Percentiles rank a stretch among this genome's conserved stretches.
Evolutionary conservation across 2,888 invertebrate genomes (phyloP).

Genomic region (Galerucella pusilla): DNA sequence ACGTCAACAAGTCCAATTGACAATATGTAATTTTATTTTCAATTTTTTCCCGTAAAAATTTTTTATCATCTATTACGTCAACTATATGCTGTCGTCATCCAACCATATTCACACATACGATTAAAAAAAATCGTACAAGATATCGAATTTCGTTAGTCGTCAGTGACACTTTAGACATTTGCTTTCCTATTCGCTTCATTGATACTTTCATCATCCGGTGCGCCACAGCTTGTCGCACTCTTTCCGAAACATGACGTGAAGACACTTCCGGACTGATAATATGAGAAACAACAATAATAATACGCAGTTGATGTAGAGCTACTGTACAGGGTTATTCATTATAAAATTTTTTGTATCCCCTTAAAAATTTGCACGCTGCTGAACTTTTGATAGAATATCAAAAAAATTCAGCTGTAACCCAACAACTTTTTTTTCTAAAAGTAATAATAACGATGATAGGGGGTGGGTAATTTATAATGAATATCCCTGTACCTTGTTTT

Average conservation of each 20-base stretch:
- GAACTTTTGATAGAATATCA: no score
- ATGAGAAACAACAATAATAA: background rate
- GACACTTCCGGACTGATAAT: slow-evolving; percentile 7
- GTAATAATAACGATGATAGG: no score
- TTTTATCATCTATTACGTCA: background rate
- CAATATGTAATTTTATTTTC: background rate
- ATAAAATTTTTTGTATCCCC: no score
- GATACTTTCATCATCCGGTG: slow-evolving; percentile 19
- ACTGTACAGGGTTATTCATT: no score
- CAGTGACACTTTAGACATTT: slow-evolving; percentile 14
- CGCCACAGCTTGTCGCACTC: slow-evolving; percentile 5
- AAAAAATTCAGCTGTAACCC: no score
- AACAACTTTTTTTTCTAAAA: no score
- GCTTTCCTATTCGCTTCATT: background rate
- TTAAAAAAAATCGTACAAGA: background rate
- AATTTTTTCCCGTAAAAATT: background rate
- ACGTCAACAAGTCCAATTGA: no score
- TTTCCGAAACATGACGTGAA: slow-evolving; percentile 11
- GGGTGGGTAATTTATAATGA: no score
- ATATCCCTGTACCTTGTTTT: background rate
- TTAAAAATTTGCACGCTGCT: no score
- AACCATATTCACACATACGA: background rate
- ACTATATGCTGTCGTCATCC: background rate
- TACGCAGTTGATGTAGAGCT: background rate
- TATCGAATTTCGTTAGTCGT: slow-evolving; percentile 1